Base-by-base conservation (phyloP, 1,140 invertebrate genomes). In the Drosophila pseudoananassae region DNA sequence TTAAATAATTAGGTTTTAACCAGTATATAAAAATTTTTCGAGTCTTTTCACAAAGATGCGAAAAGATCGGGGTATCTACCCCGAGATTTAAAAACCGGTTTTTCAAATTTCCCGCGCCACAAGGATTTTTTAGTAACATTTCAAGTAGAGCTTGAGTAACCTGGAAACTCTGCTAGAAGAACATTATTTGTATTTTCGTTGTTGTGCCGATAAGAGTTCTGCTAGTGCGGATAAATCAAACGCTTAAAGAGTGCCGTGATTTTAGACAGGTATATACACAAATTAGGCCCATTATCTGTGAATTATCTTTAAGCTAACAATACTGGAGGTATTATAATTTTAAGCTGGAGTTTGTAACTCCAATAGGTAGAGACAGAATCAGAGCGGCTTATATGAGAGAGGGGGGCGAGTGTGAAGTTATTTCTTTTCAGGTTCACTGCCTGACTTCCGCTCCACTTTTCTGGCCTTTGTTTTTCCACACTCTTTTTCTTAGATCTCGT, bases 381-480 rank as follows among this genome's bases (percentile, higher is more conserved):
- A n/a, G 36, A 31, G 31, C 54, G 17, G 38, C 23, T 58, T 27
- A 20, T 46, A 25, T 25, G 10, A 46, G 29, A 23, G 54, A 47
- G 20, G 53, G 10, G 23, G 47, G 14, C 12, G 49, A 40, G 25
- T 69, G 65, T 80, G 81, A 72, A 87, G 82, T 63, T 83, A 83
- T 78, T 83, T 69, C 63, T 55, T 51, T 87, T 87, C 82, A 80
- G 81, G 81, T 84, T 85, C 80, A 84, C 58, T 79, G 68, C 79
- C 74, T 82, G 55, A 46, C 81, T 84, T 84, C 81, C 81, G 81
- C 78, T 84, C 81, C 66, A 84, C 72, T 77, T 84, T 65, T 49
- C 72, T 74, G 72, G 52, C 61, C 61, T 85, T 85, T 84, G 75
- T 74, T 85, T 76, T 75, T 66, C 40, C 40, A 7, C n/a, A 43